Base-by-base conservation (phyloP, 92 coral and sea anemone genomes). In the Porites cylindrica region DNA sequence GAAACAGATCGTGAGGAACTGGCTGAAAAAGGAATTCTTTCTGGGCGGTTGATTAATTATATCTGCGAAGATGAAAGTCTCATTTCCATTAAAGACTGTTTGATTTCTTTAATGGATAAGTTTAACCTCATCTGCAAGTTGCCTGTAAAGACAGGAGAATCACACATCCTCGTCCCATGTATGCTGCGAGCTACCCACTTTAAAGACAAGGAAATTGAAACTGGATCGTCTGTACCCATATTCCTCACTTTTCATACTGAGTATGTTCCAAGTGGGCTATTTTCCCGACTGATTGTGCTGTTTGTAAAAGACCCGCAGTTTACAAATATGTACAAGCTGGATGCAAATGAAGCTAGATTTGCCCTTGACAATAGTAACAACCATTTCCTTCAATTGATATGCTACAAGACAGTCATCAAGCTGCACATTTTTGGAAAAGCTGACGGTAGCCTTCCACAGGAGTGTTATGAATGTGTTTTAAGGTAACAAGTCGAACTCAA, bases 111-210 rank as follows among this genome's bases (percentile, higher is more conserved):
- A 11, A 72, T 72, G 77, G 43, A 72, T 59, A 72, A 50, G 16
- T 72, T 72, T 29, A 72, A 72, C 77, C 77, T 72, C 18, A 53
- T 72, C n/a, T 72, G 77, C 51, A 52, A 72, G 52, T 72, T 18
- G 13, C n/a, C 77, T 1, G 16, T 13, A 24, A 72, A 50, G 18
- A 29, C 18, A n/a, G 59, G 26, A 6, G 8, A 0, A 16, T 72
- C 77, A 53, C 13, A 50, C 1, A 47, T 47, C 26, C 77, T 72
- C 11, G 77, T 72, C 2, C 77, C 77, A 53, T 72, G 77, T 11
- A 72, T 72, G 77, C 18, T 72, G 77, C 50, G 16, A 19, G 17
- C 24, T 23, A 23, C 24, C 24, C 24, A 23, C 24, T 23, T 52
- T 7, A 18, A 16, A 72, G 18, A n/a, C 65, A 16, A 60, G 14